Percentiles rank a stretch among this genome's conserved stretches.
Evolutionary conservation across 2,113 vertebrate genomes (phyloP).

Genomic region (Alethe castanea): DNA sequence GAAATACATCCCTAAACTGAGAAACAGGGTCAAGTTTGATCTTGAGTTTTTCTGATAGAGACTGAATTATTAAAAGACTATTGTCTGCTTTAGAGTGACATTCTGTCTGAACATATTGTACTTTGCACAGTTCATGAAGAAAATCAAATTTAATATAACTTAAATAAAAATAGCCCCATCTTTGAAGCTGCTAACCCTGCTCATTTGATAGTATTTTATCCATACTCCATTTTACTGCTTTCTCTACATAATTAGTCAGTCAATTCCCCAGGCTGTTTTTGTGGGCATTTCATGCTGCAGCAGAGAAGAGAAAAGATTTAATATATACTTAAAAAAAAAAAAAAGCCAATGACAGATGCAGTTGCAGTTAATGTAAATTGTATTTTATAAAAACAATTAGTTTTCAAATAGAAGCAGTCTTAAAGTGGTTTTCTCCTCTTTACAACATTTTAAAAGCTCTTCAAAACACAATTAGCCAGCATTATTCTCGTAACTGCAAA

Average conservation of each 20-base stretch:
- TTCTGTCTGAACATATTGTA: conserved; percentile 57
- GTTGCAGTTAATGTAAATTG: neutral
- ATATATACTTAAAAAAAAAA: neutral
- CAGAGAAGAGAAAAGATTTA: neutral
- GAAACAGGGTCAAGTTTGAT: conserved; percentile 39
- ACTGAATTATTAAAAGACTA: conserved; percentile 49
- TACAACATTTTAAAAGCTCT: neutral
- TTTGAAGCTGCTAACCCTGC: neutral
- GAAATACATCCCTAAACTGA: neutral
- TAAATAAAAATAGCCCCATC: neutral
- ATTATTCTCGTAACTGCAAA: neutral
- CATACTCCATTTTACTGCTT: neutral
- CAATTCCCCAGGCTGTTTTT: neutral
- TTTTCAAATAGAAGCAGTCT: neutral
- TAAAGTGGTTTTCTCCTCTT: neutral
- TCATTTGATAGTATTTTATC: neutral
- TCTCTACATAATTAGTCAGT: neutral
- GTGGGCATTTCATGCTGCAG: neutral
- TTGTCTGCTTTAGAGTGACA: conserved; percentile 56
- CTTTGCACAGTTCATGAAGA: neutral
- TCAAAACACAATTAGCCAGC: neutral
- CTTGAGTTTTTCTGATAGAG: conserved; percentile 39
- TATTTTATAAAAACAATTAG: neutral
- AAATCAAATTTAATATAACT: neutral
- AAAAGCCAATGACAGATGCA: neutral